phyloP scores from a whole-genome alignment of 2,888 invertebrate species.

The Gibbula magus region DNA sequence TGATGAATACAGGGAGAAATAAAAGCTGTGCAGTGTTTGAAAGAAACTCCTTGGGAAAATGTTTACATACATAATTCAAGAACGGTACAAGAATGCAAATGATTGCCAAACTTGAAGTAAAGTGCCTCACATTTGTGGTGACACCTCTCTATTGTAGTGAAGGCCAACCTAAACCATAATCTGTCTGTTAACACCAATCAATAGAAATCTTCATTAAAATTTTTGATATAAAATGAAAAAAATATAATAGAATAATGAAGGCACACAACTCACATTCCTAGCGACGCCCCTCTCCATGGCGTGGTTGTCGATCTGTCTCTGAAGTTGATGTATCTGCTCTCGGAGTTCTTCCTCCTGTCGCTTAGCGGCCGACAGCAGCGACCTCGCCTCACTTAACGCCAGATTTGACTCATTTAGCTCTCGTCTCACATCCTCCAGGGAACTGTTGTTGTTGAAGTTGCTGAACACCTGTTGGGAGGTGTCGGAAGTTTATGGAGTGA shows the following conservation, averaged over 20 bases:
- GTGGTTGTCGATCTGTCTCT: constrained; percentile 41
- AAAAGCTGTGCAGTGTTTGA: too few species aligned
- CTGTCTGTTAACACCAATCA: too few species aligned
- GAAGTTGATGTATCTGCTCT: constrained; percentile 38
- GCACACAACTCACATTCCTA: constrained; percentile 30
- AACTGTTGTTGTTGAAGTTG: background rate
- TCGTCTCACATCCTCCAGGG: constrained; percentile 71
- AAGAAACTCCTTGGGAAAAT: too few species aligned
- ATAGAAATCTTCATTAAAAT: too few species aligned
- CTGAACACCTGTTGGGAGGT: background rate
- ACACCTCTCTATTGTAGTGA: too few species aligned
- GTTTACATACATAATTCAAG: too few species aligned
- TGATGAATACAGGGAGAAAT: too few species aligned
- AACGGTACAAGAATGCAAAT: too few species aligned
- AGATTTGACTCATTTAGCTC: constrained; percentile 77
- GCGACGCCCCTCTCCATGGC: constrained; percentile 34
- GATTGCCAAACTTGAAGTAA: too few species aligned
- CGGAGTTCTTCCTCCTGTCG: constrained; percentile 70
- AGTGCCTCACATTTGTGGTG: too few species aligned
- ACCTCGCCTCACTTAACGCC: constrained; percentile 63
- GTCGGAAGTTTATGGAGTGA: background rate
- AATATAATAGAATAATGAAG: background rate
- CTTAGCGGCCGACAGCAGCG: constrained; percentile 58
- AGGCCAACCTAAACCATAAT: too few species aligned
- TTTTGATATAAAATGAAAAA: too few species aligned